Percentiles rank a stretch among this genome's conserved stretches.
Conservation (phyloP, 2,888 invertebrate genomes). For the Scotopteryx bipunctaria region DNA sequence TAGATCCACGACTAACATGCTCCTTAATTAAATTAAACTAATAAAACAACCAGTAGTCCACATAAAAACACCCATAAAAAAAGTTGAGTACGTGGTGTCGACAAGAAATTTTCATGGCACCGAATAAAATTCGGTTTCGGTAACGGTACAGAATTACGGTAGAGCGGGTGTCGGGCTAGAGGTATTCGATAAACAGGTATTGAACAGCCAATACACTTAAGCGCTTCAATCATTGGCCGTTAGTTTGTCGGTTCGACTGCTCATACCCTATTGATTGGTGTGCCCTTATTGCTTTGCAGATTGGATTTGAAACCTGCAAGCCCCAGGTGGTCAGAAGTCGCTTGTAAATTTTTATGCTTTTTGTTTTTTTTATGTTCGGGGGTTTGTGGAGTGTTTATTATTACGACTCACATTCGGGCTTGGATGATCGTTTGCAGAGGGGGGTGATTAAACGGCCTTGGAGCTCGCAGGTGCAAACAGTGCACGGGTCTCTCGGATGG, state of each 20-base stretch:
- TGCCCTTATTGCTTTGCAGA: slow-evolving; percentile 28
- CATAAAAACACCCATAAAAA: slow-evolving; percentile 23
- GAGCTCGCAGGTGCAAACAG: slow-evolving; percentile 47
- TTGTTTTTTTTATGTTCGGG: slow-evolving; percentile 47
- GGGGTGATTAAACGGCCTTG: slow-evolving; percentile 38
- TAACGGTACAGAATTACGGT: slow-evolving; percentile 12
- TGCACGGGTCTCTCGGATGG: slow-evolving; percentile 37
- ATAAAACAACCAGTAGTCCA: slow-evolving; percentile 22
- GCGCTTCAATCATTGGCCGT: slow-evolving; percentile 43
- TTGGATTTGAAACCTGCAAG: slow-evolving; percentile 39
- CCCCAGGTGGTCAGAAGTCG: slow-evolving; percentile 52
- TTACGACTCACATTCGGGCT: slow-evolving; percentile 44
- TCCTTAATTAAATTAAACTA: slow-evolving; percentile 23
- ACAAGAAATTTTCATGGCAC: slow-evolving; percentile 22
- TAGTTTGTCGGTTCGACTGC: slow-evolving; percentile 28
- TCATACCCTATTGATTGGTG: slow-evolving; percentile 33
- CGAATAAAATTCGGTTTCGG: slow-evolving; percentile 19
- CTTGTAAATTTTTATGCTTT: slow-evolving; percentile 71
- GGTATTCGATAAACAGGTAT: slow-evolving; percentile 24
- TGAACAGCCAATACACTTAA: slow-evolving; percentile 41
- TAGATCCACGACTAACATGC: slow-evolving; percentile 10
- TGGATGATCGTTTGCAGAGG: slow-evolving; percentile 43
- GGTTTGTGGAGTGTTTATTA: slow-evolving; percentile 32
- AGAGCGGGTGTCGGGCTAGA: slow-evolving; percentile 16
- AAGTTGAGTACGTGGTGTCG: slow-evolving; percentile 7